Evolutionary conservation across 2,797 vertebrate genomes (phyloP).

Genomic region (Notoglanidium macrostoma): DNA sequence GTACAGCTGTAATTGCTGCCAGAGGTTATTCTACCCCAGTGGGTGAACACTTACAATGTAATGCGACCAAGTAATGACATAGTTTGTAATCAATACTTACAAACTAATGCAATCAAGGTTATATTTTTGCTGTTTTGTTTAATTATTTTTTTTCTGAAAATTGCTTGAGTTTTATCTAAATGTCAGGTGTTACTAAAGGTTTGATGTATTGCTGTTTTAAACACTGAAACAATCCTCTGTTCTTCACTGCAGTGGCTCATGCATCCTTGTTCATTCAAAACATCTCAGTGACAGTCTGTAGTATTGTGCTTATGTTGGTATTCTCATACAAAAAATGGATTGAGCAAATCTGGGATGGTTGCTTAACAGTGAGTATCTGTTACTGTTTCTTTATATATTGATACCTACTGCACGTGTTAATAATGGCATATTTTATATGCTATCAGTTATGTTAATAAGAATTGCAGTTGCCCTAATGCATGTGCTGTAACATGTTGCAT

Average conservation of each 20-base stretch:
- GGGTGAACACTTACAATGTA: not conserved
- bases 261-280: conserved; percentile 79
- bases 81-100: not conserved
- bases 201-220: not conserved
- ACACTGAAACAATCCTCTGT: conserved; percentile 14
- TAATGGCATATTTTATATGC: not conserved
- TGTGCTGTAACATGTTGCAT: conserved; percentile 81
- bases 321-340: conserved; percentile 79
- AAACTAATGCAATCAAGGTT: not conserved
- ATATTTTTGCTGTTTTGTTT: not conserved
- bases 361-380: conserved; percentile 76
- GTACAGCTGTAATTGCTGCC: not conserved
- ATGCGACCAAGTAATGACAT: too few relatives aligned
- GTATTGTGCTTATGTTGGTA: conserved; percentile 76
- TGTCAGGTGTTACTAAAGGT: not conserved
- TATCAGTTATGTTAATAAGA: conserved; percentile 41
- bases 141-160: not conserved
- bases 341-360: conserved; percentile 73
- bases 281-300: conserved; percentile 77
- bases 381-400: not conserved
- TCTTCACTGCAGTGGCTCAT: conserved; percentile 72
- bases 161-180: not conserved
- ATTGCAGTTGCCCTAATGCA: conserved; percentile 70
- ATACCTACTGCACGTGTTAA: not conserved
- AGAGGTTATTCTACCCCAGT: not conserved